Conservation (phyloP, 2,113 vertebrate species). For the Tragulus kanchil region DNA sequence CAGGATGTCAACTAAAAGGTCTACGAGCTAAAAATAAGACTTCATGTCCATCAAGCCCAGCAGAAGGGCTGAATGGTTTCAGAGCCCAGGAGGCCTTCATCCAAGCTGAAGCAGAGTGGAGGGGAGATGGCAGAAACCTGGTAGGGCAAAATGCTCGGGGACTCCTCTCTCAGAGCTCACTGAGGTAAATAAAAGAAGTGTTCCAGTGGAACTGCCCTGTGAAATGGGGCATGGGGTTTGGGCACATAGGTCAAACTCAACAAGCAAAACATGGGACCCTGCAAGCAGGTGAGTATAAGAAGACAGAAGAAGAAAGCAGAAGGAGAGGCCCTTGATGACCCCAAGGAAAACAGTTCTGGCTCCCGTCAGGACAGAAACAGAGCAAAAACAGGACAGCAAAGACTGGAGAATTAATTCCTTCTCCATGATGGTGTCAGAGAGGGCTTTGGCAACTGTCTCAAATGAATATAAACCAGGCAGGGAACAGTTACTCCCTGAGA, state of each 20-base stretch:
- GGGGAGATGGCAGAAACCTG: background rate
- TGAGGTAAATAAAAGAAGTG: background rate
- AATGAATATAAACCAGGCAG: background rate
- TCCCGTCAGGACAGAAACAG: constrained; percentile 9
- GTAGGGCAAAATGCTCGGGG: accelerated
- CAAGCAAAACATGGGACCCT: background rate
- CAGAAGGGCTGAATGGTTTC: background rate
- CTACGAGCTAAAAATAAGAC: constrained; percentile 76
- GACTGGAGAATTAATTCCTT: background rate
- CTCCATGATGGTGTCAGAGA: background rate
- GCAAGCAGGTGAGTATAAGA: background rate
- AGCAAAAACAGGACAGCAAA: background rate
- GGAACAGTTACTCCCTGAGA: background rate
- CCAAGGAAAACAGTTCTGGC: background rate
- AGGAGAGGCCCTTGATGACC: background rate
- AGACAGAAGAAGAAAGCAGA: background rate
- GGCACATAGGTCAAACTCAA: background rate
- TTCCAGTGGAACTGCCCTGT: background rate
- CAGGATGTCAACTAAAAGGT: constrained; percentile 63
- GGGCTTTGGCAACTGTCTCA: background rate
- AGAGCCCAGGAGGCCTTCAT: background rate
- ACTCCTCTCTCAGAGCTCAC: background rate
- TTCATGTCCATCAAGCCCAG: constrained; percentile 48
- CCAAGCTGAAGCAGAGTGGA: background rate
- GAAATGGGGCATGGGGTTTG: background rate